Conservation (phyloP, 2,888 invertebrate species). For the Dryobotodes eremita region DNA sequence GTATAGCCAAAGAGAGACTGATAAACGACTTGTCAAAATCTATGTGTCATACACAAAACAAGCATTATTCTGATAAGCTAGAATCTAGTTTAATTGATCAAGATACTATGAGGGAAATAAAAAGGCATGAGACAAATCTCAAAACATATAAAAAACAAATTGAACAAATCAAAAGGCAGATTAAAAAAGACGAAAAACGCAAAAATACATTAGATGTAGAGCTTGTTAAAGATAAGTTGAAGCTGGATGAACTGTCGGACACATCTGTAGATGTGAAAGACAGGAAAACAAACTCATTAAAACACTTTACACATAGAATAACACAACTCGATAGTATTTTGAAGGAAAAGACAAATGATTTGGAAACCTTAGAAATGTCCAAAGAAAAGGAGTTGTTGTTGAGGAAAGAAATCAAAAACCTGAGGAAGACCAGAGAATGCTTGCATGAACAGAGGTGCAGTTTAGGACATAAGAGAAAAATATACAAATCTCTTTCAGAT, state of each 20-base stretch:
- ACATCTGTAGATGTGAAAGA: conserved; percentile 90
- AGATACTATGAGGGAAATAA: conserved; percentile 92
- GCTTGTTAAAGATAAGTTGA: conserved; percentile 89
- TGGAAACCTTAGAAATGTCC: conserved; percentile 90
- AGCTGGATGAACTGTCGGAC: conserved; percentile 88
- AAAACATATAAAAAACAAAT: conserved; percentile 94
- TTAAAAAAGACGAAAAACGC: conserved; percentile 94
- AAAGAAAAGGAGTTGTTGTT: conserved; percentile 92
- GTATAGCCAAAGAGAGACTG: conserved; percentile 92
- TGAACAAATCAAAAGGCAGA: conserved; percentile 93
- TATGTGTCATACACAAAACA: conserved; percentile 81
- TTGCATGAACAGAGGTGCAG: conserved; percentile 94
- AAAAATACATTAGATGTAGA: conserved; percentile 93
- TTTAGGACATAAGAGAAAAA: conserved; percentile 94
- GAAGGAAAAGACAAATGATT: conserved; percentile 93
- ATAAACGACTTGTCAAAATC: conserved; percentile 92
- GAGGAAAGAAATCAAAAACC: conserved; percentile 95
- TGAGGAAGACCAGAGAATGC: conserved; percentile 94
- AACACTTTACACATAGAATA: conserved; percentile 92
- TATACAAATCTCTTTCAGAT: conserved; percentile 93
- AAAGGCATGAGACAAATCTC: conserved; percentile 93
- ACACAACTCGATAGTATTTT: conserved; percentile 93
- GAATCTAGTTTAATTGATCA: conserved; percentile 90
- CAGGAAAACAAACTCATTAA: conserved; percentile 90
- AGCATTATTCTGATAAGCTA: conserved; percentile 91